phyloP scores from a whole-genome alignment of 2,797 vertebrate genomes.

The Cryptoblepharus egeriae region DNA sequence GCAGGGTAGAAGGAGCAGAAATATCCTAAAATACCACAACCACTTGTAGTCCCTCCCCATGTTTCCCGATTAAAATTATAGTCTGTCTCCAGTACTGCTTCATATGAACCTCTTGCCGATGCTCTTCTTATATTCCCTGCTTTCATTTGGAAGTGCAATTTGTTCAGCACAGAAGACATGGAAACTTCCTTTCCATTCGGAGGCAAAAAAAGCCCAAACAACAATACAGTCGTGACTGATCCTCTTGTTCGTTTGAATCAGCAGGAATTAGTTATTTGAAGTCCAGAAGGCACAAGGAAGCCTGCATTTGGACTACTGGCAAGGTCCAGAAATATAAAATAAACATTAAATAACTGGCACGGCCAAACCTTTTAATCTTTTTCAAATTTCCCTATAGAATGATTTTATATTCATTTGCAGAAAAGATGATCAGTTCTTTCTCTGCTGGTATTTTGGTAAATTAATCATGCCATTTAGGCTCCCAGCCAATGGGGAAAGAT shows the following conservation, averaged over 20 bases:
- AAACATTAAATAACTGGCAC: not conserved
- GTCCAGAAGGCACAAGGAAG: constrained; percentile 49
- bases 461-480: constrained; percentile 16
- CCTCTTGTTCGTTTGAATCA: constrained; percentile 53
- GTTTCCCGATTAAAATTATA: constrained; percentile 32
- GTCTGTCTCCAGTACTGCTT: constrained; percentile 32
- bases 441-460: constrained; percentile 39
- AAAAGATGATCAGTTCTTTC: constrained; percentile 27
- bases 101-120: constrained; percentile 28
- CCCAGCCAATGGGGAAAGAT: not conserved
- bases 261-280: constrained; percentile 51
- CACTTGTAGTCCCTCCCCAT: not conserved
- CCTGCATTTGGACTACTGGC: constrained; percentile 37
- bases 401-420: constrained; percentile 49
- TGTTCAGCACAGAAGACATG: constrained; percentile 35
- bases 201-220: not conserved
- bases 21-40: not conserved
- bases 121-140: not conserved
- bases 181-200: constrained; percentile 22
- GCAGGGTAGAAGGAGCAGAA: constrained; percentile 28
- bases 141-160: constrained; percentile 25
- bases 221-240: constrained; percentile 51
- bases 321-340: constrained; percentile 41
- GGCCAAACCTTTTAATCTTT: constrained; percentile 29
- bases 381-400: constrained; percentile 43